These are phyloP conservation scores for Ploceus nigricollis DNA, from an alignment of 2,113 vertebrate species.

Conservation along the genomic window DNA sequence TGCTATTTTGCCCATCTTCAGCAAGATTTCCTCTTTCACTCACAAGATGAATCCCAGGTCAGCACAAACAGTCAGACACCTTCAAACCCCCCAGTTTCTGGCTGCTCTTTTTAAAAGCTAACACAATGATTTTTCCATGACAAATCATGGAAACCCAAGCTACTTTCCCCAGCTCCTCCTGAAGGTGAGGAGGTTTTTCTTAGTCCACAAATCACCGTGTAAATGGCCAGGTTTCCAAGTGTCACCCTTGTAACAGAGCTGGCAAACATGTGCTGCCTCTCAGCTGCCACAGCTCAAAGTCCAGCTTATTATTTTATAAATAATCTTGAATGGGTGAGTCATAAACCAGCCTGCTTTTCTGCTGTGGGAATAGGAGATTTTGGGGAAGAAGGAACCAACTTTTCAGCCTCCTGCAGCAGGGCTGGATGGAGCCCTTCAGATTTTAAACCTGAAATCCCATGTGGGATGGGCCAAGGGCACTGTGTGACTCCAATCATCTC, in stretches of 20 bases:
- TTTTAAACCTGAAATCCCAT: not conserved
- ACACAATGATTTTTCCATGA: not conserved
- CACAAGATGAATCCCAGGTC: not conserved
- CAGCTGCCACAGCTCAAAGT: not conserved
- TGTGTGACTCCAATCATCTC: not conserved
- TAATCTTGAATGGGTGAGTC: not conserved
- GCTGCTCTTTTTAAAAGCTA: not conserved
- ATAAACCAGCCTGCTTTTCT: not conserved
- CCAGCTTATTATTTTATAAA: not conserved
- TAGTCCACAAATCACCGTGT: accelerated
- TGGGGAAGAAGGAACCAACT: not conserved
- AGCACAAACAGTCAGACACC: not conserved
- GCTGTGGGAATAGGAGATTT: not conserved
- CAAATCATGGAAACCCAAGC: not conserved
- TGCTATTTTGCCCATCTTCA: not conserved
- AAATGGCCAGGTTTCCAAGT: not conserved
- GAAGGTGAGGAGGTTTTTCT: not conserved
- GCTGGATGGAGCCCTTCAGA: not conserved
- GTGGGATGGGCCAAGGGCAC: not conserved
- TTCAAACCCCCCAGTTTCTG: not conserved
- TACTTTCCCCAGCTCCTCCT: not conserved
- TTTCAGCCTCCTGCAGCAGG: not conserved
- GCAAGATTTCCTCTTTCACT: not conserved
- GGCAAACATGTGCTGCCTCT: not conserved
- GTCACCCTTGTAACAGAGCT: not conserved